These are phyloP conservation scores for Pterocles orientalis DNA, from an alignment of 2,113 vertebrate genomes.

Conservation along the genomic window DNA sequence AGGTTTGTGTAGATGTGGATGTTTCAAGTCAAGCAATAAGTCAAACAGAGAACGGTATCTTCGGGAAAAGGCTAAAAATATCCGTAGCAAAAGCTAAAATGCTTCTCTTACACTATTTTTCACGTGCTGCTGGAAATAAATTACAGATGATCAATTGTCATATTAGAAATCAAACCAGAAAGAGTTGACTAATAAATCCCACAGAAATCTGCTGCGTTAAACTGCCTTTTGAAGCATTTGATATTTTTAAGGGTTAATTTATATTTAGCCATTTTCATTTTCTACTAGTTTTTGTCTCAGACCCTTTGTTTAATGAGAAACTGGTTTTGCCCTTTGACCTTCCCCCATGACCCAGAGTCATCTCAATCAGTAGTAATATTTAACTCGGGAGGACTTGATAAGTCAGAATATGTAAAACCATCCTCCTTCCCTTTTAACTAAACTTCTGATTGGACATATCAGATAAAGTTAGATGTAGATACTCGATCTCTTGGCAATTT, in stretches of 20 bases:
- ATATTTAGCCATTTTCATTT: not conserved
- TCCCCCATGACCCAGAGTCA: not conserved
- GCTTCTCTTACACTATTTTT: not conserved
- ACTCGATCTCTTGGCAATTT: not conserved
- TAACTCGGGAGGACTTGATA: not conserved
- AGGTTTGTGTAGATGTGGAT: not conserved
- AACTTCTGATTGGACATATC: not conserved
- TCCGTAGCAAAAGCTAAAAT: not conserved
- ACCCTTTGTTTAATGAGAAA: not conserved
- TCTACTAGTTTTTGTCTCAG: not conserved
- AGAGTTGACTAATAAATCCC: not conserved
- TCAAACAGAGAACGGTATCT: not conserved
- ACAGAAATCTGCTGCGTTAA: not conserved
- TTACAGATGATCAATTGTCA: not conserved
- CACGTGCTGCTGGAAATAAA: not conserved
- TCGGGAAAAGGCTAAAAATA: not conserved
- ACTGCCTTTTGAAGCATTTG: not conserved
- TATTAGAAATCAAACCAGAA: not conserved
- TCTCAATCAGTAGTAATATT: not conserved
- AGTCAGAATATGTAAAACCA: not conserved
- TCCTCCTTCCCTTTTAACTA: not conserved
- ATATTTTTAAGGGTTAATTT: not conserved
- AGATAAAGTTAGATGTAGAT: not conserved
- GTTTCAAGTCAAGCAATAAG: not conserved
- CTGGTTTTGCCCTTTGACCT: not conserved